Evolutionary conservation across 2,888 invertebrate species (phyloP), one percentile per base, ranked within the genome.

Genomic region (Cantharis rufa): DNA sequence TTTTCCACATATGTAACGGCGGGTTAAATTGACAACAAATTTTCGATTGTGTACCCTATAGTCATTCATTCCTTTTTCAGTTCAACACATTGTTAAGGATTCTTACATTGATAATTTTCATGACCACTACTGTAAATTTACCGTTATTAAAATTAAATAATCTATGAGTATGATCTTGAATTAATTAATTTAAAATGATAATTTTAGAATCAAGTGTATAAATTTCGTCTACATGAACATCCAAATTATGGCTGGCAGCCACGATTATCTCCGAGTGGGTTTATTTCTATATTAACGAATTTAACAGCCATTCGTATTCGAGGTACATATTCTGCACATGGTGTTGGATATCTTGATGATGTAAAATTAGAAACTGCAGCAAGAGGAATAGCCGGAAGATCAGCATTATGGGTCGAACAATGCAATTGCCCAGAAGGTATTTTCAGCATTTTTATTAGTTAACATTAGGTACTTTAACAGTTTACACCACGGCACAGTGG

Each of bases 191-290:
- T 27, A 63, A 16, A 16, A 15, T 64, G 63, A 10, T 64, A 15
- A 69, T 16, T 68, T 24, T 64, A 94, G 93, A 89, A 89, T n/a
- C 93, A 94, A 89, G 91, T 92, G 72, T 98, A 94, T 87, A 91
- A 89, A 73, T 99, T 98, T 91, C 92, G 95, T 5, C 90, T 99
- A 10, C 97, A 99, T 86, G 98, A 99, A 86, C 94, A 98, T 87
- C 92, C 94, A 0, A 92, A 94, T 77, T 98, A 96, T 85, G 95
- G 96, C 10, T 99, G 99, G 99, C 94, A 95, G 76, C 99, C 99
- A 0, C 92, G 94, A 11, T 90, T 98, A 9, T 92, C 95, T 7
- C 92, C 98, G 2, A 91, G 95, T 72, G 96, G 96, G 70, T 99
- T 98, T 86, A 95, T 98, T 88, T 95, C 96, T 0, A 93, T 99